Evolutionary conservation across 1,140 invertebrate species (phyloP), one percentile per base, ranked within the genome.

Genomic region (Varroa destructor): DNA sequence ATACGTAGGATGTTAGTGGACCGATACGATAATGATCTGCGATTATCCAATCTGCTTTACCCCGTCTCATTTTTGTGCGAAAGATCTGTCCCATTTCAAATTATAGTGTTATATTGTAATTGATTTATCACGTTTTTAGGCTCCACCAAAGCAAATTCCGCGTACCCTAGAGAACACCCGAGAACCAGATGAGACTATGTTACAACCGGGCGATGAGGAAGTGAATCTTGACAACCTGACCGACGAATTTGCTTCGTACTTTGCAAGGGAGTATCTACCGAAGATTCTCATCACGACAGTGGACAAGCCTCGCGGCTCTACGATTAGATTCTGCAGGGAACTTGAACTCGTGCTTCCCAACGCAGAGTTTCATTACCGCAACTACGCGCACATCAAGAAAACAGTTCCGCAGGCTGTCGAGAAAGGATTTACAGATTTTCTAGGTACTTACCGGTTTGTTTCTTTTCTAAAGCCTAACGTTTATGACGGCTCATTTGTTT

Each of bases 241-340:
- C 56, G 95, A 98, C 82, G 92, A 97, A 78, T 87, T 96, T 77
- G 84, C 88, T 72, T 78, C 85, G 37, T 97, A 94, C 81, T 97
- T 91, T 78, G 84, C 86, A 72, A 85, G 89, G 71, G 82, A 87
- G 25, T 91, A 90, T 77, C 87, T 87, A 74, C 94, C 96, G 0
- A 97, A 97, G 84, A 87, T 99, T 55, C 80, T 99, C 0, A 92
- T 99, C 12, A 98, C 94, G 25, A 95, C 88, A 75, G 86, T 87
- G 10, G 92, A 96, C 78, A 91, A 95, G 83, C 92, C 93, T 3
- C 85, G 89, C 71, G 85, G 84, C 83, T 91, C 89, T 81, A 94
- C 92, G 0, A 87, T 91, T 77, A 89, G 91, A 77, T 96, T 98
- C 81, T 91, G 91, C 70, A 85, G 89, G 74, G 94, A 98, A 79